Percentiles rank a stretch among this genome's conserved stretches.
Conservation (phyloP, 2,888 invertebrate species). For the Molorchus minor region DNA sequence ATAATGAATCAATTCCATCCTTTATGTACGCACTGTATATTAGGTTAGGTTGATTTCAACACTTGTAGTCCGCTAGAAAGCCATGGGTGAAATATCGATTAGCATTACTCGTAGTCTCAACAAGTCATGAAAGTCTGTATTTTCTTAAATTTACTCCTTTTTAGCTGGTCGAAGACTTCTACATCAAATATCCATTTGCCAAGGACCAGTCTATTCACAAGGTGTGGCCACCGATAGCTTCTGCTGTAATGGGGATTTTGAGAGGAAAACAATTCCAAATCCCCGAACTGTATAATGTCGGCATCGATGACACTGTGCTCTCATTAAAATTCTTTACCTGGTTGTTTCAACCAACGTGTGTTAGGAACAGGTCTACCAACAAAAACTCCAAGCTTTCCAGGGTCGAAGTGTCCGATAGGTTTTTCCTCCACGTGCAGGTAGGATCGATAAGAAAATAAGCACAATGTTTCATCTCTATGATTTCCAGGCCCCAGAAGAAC, state of each 20-base stretch:
- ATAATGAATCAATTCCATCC: too few relatives aligned
- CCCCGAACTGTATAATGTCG: slow-evolving; percentile 13
- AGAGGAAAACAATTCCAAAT: slow-evolving; percentile 20
- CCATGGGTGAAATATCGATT: background rate
- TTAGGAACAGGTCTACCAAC: slow-evolving; percentile 17
- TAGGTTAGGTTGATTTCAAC: too few relatives aligned
- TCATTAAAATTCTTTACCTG: slow-evolving; percentile 25
- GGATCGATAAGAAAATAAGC: too few relatives aligned
- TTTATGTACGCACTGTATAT: too few relatives aligned
- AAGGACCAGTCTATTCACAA: slow-evolving; percentile 15
- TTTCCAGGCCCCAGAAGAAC: slow-evolving; percentile 17
- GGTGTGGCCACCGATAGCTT: slow-evolving; percentile 23
- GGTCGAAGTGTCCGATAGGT: slow-evolving; percentile 26
- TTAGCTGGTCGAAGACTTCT: slow-evolving; percentile 26
- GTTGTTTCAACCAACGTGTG: slow-evolving; percentile 18
- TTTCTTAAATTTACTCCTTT: background rate
- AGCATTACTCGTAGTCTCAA: background rate
- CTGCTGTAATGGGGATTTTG: slow-evolving; percentile 20
- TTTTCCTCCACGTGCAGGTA: slow-evolving; percentile 25
- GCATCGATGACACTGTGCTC: slow-evolving; percentile 5
- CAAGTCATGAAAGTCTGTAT: background rate
- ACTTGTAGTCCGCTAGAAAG: background rate
- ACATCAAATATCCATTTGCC: slow-evolving; percentile 18
- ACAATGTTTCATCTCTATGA: too few relatives aligned
- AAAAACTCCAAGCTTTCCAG: slow-evolving; percentile 19